phyloP scores from a whole-genome alignment of 2,113 vertebrate genomes.

The human region DNA sequence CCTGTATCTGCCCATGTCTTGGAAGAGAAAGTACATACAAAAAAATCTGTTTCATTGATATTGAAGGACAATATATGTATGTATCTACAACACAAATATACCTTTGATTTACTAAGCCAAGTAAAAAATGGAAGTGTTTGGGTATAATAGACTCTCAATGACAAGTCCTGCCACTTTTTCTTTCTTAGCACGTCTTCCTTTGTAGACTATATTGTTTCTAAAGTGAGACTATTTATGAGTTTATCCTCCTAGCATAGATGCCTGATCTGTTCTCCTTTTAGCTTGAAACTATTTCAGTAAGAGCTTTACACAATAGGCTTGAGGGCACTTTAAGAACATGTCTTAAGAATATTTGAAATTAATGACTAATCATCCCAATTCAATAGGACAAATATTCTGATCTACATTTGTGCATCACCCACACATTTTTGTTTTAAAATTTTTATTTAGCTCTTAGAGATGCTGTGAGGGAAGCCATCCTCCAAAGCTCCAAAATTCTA shows the following conservation, averaged over 20 bases:
- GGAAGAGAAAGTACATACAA: not conserved
- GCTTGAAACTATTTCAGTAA: conserved; percentile 30
- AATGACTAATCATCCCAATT: conserved; percentile 46
- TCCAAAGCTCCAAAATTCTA: conserved; percentile 28
- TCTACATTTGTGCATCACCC: not conserved
- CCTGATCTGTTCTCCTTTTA: not conserved
- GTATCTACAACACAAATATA: not conserved
- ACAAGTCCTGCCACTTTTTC: not conserved
- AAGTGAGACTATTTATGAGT: not conserved
- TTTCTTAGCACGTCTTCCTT: not conserved
- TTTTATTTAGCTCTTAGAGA: conserved; percentile 37
- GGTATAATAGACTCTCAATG: not conserved
- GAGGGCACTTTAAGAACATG: not conserved
- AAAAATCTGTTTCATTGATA: not conserved
- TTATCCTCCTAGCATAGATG: not conserved
- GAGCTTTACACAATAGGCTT: conserved; percentile 6
- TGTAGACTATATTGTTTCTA: not conserved
- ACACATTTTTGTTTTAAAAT: conserved; percentile 21
- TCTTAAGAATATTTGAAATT: conserved; percentile 37
- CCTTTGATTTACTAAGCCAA: not conserved
- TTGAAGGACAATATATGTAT: not conserved
- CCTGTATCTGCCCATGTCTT: not conserved
- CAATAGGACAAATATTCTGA: not conserved
- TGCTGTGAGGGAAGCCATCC: not conserved
- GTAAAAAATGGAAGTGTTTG: not conserved